phyloP scores from a whole-genome alignment of 2,888 invertebrate species.

The Acrocyrtus sp. region DNA sequence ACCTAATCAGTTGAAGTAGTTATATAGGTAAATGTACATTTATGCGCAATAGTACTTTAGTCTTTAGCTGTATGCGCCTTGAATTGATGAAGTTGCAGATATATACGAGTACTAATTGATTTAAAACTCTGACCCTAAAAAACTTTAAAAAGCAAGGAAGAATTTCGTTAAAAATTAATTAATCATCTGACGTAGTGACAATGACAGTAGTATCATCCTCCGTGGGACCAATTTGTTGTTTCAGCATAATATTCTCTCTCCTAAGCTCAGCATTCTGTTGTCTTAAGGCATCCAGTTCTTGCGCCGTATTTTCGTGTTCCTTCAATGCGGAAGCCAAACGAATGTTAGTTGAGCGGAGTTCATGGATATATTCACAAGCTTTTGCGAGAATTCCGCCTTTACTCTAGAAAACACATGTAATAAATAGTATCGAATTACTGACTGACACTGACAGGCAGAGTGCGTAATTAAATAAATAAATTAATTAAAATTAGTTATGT shows the following conservation, averaged over 20 bases:
- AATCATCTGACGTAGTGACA: constrained; percentile 59
- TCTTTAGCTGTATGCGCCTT: too few relatives aligned
- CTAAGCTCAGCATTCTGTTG: constrained; percentile 79
- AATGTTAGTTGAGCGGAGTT: constrained; percentile 81
- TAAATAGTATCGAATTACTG: constrained; percentile 5
- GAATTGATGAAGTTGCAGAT: too few relatives aligned
- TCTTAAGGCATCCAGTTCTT: constrained; percentile 77
- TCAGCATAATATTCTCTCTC: constrained; percentile 79
- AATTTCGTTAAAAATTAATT: too few relatives aligned
- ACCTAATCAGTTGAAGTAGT: too few relatives aligned
- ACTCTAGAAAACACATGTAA: constrained; percentile 71
- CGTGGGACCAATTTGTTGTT: constrained; percentile 70
- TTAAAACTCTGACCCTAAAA: too few relatives aligned
- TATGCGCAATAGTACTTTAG: too few relatives aligned
- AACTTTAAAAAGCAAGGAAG: too few relatives aligned
- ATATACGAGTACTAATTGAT: too few relatives aligned
- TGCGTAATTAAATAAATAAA: background rate
- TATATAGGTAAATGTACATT: too few relatives aligned
- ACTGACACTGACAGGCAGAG: background rate
- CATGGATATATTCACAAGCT: constrained; percentile 93
- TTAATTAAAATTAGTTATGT: background rate
- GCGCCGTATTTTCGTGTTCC: constrained; percentile 78
- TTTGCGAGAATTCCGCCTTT: constrained; percentile 96
- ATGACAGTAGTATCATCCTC: constrained; percentile 62
- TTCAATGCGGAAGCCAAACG: constrained; percentile 74